Evolutionary conservation across 2,113 vertebrate genomes (phyloP).

Genomic region (Thoracochromis brauschi): DNA sequence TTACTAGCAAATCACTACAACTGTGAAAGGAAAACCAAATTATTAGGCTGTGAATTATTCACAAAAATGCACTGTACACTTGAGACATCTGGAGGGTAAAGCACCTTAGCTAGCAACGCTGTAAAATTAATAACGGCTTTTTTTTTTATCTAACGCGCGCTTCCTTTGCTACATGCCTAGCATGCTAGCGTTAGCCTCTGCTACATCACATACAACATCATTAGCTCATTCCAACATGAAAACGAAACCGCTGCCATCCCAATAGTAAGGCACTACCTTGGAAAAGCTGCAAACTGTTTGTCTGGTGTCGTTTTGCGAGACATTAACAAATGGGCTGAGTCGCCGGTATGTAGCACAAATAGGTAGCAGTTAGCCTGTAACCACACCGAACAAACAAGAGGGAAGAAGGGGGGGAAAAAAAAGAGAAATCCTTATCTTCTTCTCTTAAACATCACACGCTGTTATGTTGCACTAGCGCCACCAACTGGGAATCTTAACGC

Average conservation of each 20-base stretch:
- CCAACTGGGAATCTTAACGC: not conserved
- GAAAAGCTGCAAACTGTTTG: not conserved
- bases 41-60: not conserved
- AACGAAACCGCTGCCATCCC: not conserved
- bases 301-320: not conserved
- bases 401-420: not conserved
- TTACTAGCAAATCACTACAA: not conserved
- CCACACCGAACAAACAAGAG: not conserved
- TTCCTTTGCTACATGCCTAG: not conserved
- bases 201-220: not conserved
- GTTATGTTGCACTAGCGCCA: not conserved
- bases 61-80: not conserved
- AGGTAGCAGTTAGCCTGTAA: not conserved
- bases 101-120: not conserved
- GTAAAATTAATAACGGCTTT: not conserved
- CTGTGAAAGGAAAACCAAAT: not conserved
- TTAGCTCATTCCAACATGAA: not conserved
- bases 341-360: not conserved
- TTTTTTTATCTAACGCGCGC: not conserved
- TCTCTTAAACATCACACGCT: not conserved
- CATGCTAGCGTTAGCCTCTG: constrained; percentile 20
- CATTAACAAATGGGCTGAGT: not conserved
- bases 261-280: not conserved
- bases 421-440: not conserved
- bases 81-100: not conserved